Evolutionary conservation across 1,140 invertebrate genomes (phyloP).

Genomic region (Glomeris maerens): DNA sequence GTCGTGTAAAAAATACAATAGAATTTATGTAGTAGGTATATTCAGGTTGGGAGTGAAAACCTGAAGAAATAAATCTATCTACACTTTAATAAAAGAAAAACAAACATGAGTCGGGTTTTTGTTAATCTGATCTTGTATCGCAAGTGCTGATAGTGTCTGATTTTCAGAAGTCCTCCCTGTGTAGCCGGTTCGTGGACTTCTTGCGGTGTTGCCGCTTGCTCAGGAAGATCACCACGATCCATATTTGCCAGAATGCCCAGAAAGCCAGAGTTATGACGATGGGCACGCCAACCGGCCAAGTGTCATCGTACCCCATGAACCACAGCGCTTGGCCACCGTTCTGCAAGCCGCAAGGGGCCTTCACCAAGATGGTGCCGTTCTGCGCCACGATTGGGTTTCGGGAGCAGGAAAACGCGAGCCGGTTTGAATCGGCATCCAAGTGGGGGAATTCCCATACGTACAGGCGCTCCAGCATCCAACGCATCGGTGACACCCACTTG

Average conservation of each 20-base stretch:
- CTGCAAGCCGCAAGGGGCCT: constrained; percentile 24
- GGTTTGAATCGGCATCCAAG: background rate
- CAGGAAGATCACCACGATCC: constrained; percentile 7
- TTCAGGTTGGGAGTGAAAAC: too few species aligned
- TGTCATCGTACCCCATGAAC: constrained; percentile 12
- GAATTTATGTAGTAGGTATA: too few species aligned
- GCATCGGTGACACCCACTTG: constrained; percentile 51
- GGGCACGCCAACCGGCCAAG: constrained; percentile 14
- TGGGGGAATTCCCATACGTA: constrained; percentile 21
- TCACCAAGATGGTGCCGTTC: constrained; percentile 17
- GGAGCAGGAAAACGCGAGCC: constrained; percentile 10
- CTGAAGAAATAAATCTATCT: background rate
- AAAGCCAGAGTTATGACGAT: constrained; percentile 18
- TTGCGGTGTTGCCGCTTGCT: constrained; percentile 31
- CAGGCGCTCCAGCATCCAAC: constrained; percentile 55
- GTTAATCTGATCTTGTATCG: too few species aligned
- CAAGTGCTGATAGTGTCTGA: too few species aligned
- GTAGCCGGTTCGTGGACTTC: constrained; percentile 3
- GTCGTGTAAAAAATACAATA: too few species aligned
- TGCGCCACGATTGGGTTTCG: constrained; percentile 13
- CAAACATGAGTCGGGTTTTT: background rate
- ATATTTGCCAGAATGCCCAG: constrained; percentile 9
- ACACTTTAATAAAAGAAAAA: background rate
- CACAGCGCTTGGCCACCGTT: constrained; percentile 19
- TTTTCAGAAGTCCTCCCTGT: too few species aligned